Percentiles rank a stretch among this genome's conserved stretches.
These are phyloP conservation scores for Saxicola maurus DNA, from an alignment of 2,797 vertebrate genomes.

Conservation along the genomic window DNA sequence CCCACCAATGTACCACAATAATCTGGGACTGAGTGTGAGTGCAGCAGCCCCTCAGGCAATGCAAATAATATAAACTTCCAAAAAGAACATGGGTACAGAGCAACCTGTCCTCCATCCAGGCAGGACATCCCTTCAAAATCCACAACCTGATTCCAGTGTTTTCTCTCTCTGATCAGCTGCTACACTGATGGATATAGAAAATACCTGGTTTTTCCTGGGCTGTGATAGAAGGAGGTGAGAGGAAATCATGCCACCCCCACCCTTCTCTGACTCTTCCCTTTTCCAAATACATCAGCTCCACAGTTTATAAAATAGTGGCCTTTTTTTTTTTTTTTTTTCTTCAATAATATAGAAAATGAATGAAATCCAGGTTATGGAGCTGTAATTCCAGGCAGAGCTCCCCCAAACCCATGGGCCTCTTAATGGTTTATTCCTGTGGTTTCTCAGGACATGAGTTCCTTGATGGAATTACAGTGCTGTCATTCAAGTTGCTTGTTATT, in stretches of 20 bases:
- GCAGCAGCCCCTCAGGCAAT: background rate
- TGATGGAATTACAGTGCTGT: slow-evolving; percentile 30
- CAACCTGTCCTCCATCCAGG: background rate
- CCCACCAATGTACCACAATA: rapidly evolving
- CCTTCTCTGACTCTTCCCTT: background rate
- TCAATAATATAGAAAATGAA: background rate
- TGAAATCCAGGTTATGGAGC: background rate
- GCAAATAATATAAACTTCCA: background rate
- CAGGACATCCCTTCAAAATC: background rate
- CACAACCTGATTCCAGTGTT: background rate
- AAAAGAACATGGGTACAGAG: background rate
- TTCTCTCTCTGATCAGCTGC: background rate
- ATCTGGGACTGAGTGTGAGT: background rate
- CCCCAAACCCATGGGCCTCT: background rate
- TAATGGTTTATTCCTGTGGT: background rate
- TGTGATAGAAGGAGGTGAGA: background rate
- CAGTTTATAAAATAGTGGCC: rapidly evolving
- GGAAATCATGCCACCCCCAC: background rate
- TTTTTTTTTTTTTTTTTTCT: background rate
- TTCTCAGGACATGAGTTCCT: background rate
- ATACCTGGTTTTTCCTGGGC: background rate
- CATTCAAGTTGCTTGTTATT: slow-evolving; percentile 21
- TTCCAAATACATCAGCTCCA: background rate
- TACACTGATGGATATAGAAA: background rate
- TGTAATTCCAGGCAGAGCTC: background rate